Conservation (phyloP, 2,797 vertebrate genomes). For the Sebastes baramenuke region DNA sequence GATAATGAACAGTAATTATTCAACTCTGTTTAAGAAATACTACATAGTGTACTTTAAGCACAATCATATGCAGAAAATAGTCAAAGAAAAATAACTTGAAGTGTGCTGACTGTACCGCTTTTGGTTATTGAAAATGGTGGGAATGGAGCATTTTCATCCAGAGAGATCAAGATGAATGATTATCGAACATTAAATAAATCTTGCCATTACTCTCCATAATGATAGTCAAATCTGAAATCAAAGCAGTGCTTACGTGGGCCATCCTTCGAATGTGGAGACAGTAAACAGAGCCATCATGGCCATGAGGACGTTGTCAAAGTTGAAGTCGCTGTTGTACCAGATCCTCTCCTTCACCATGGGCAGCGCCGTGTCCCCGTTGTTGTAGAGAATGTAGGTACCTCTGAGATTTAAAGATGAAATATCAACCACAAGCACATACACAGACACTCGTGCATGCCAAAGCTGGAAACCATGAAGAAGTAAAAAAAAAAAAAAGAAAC, state of each 20-base stretch:
- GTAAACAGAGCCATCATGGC: constrained; percentile 99
- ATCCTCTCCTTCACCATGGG: constrained; percentile 91
- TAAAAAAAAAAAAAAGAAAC: constrained; percentile 29
- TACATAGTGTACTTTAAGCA: neutral
- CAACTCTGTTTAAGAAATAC: neutral
- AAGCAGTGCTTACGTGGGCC: constrained; percentile 90
- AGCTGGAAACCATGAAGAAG: neutral
- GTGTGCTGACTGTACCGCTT: neutral
- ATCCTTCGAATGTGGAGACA: constrained; percentile 98
- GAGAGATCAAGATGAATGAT: neutral
- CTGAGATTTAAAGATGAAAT: constrained; percentile 69
- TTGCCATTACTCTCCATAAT: neutral
- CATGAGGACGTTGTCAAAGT: constrained; percentile 97
- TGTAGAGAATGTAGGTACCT: constrained; percentile 95
- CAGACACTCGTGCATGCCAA: neutral
- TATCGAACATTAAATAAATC: neutral
- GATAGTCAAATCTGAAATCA: neutral
- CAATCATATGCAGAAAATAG: neutral
- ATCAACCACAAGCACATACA: neutral
- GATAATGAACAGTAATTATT: neutral
- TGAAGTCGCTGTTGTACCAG: constrained; percentile 98
- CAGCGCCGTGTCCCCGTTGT: constrained; percentile 90
- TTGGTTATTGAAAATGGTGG: neutral
- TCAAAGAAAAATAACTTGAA: neutral
- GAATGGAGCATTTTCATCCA: neutral